Evolutionary conservation across 2,888 invertebrate genomes (phyloP).

Genomic region (Drosophila suboccidentalis): DNA sequence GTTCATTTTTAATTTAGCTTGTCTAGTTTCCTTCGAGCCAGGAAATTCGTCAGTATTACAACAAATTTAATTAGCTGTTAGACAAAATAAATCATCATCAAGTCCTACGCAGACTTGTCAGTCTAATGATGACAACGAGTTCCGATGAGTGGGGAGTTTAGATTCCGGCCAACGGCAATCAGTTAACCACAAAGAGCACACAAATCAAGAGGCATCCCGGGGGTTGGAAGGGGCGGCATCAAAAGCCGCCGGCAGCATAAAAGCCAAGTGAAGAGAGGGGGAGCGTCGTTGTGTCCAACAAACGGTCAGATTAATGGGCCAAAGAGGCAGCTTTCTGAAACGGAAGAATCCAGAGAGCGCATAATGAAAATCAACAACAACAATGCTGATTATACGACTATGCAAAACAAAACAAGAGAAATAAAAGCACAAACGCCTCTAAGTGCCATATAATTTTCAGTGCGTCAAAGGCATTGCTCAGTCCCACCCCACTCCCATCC

Average conservation of each 20-base stretch:
- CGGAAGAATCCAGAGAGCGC: slow-evolving; percentile 37
- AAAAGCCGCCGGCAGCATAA: slow-evolving; percentile 53
- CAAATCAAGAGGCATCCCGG: slow-evolving; percentile 39
- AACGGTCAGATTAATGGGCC: slow-evolving; percentile 21
- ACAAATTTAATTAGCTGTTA: slow-evolving; percentile 52
- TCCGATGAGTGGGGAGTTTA: slow-evolving; percentile 19
- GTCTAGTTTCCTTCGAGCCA: not conserved
- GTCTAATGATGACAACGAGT: slow-evolving; percentile 42
- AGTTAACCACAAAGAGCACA: slow-evolving; percentile 59
- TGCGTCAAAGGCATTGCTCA: slow-evolving; percentile 62
- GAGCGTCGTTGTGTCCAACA: slow-evolving; percentile 46
- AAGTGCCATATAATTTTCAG: slow-evolving; percentile 61
- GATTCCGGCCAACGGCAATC: slow-evolving; percentile 48
- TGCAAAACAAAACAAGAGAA: slow-evolving; percentile 78
- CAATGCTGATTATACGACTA: slow-evolving; percentile 67
- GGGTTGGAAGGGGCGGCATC: slow-evolving; percentile 1
- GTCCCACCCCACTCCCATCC: not conserved
- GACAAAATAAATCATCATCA: slow-evolving; percentile 56
- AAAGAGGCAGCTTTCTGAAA: slow-evolving; percentile 20
- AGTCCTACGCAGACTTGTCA: slow-evolving; percentile 36
- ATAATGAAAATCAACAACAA: slow-evolving; percentile 63
- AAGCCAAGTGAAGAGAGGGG: slow-evolving; percentile 23
- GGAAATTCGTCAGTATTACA: slow-evolving; percentile 27
- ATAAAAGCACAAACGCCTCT: slow-evolving; percentile 51
- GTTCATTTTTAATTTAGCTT: not conserved